phyloP scores from a whole-genome alignment of 2,888 invertebrate genomes.

The Hypena proboscidalis region DNA sequence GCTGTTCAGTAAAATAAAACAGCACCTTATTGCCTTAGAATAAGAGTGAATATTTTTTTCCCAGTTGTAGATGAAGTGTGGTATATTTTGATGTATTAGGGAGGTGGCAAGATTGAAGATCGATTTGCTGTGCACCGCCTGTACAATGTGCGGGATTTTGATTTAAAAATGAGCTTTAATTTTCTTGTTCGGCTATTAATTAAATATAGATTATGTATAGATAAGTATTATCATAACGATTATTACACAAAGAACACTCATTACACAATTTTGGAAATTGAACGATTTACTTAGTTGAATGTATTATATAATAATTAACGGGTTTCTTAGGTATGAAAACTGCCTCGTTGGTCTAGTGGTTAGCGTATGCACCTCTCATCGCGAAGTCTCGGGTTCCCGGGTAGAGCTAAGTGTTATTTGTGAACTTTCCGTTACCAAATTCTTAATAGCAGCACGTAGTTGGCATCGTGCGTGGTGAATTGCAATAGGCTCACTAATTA shows the following conservation, averaged over 20 bases:
- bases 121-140: slow-evolving; percentile 42
- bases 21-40: slow-evolving; percentile 6
- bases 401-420: too few relatives aligned
- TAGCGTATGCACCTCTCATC: too few relatives aligned
- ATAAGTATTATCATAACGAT: not conserved
- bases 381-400: too few relatives aligned
- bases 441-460: too few relatives aligned
- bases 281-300: too few relatives aligned
- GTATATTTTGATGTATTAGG: slow-evolving; percentile 41
- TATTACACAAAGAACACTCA: not conserved
- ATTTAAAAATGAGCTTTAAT: slow-evolving; percentile 44
- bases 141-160: slow-evolving; percentile 33
- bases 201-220: slow-evolving; percentile 21
- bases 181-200: slow-evolving; percentile 27
- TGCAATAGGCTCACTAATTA: too few relatives aligned
- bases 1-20: not conserved
- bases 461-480: too few relatives aligned
- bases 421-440: too few relatives aligned
- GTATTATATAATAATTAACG: too few relatives aligned
- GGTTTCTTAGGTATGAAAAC: too few relatives aligned
- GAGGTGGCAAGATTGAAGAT: slow-evolving; percentile 44
- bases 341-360: too few relatives aligned
- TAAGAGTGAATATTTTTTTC: slow-evolving; percentile 8
- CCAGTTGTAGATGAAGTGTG: slow-evolving; percentile 19
- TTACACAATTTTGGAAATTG: too few relatives aligned